Evolutionary conservation across 2,113 vertebrate species (phyloP).

Genomic region (Sturnus vulgaris): DNA sequence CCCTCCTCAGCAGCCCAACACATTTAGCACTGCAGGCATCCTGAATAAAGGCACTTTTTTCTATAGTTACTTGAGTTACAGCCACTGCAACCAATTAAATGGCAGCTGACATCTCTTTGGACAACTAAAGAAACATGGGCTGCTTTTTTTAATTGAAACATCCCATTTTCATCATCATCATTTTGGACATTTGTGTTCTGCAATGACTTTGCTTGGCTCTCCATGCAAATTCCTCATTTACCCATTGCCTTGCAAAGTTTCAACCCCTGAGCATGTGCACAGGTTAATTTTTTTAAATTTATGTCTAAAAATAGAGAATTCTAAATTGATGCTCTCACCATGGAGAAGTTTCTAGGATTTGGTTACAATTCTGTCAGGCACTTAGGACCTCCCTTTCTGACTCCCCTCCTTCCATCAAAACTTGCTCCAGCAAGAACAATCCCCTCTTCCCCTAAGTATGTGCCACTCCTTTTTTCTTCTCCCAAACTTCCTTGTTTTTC

Average conservation of each 20-base stretch:
- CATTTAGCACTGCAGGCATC: background rate
- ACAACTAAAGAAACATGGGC: background rate
- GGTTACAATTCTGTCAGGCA: background rate
- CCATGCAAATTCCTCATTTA: background rate
- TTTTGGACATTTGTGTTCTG: background rate
- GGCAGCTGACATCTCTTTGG: background rate
- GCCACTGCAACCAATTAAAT: background rate
- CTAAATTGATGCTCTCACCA: background rate
- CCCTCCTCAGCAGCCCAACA: background rate
- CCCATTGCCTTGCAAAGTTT: accelerated
- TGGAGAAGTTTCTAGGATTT: background rate
- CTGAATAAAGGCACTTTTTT: background rate
- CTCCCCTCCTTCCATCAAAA: background rate
- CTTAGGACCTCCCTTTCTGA: background rate
- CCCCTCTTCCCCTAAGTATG: background rate
- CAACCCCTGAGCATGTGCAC: accelerated
- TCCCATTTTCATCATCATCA: background rate
- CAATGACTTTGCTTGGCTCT: background rate
- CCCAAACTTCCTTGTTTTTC: background rate
- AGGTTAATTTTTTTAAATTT: background rate
- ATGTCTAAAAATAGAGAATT: background rate
- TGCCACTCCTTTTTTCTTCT: background rate
- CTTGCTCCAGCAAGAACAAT: background rate
- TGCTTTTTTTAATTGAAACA: background rate
- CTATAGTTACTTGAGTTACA: background rate